phyloP scores from a whole-genome alignment of 1,140 invertebrate species.

The Hyles vespertilio region DNA sequence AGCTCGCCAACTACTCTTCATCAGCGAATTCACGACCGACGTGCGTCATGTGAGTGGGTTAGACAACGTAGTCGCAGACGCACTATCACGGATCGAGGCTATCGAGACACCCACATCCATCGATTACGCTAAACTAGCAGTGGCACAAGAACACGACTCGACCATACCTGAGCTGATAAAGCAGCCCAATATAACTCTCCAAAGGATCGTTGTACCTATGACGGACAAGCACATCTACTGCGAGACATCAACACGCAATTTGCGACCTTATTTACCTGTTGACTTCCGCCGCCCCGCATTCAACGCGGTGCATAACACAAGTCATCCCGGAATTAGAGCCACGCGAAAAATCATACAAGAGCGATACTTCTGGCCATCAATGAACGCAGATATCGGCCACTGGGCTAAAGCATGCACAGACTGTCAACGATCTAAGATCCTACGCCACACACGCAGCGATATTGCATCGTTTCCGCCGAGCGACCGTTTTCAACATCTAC shows the following conservation, averaged over 20 bases:
- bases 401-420: background rate
- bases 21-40: conserved; percentile 8
- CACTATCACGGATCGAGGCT: conserved; percentile 1
- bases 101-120: background rate
- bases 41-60: conserved; percentile 1
- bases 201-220: conserved; percentile 3
- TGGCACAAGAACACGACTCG: background rate
- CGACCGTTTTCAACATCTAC: conserved; percentile 2
- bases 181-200: background rate
- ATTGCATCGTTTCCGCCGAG: background rate
- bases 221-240: conserved; percentile 1
- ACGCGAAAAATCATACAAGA: conserved; percentile 1
- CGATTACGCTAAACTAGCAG: conserved; percentile 2
- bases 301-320: background rate
- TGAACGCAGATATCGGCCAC: background rate
- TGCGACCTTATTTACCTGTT: conserved; percentile 6
- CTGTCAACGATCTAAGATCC: background rate
- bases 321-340: conserved; percentile 2
- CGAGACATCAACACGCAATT: background rate
- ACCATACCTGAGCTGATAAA: background rate
- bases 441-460: background rate
- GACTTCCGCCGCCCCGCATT: conserved; percentile 1
- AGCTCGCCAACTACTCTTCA: conserved; percentile 8
- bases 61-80: conserved; percentile 2
- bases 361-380: conserved; percentile 2